Conservation (phyloP, 2,797 vertebrate species). For the Artibeus jamaicensis region DNA sequence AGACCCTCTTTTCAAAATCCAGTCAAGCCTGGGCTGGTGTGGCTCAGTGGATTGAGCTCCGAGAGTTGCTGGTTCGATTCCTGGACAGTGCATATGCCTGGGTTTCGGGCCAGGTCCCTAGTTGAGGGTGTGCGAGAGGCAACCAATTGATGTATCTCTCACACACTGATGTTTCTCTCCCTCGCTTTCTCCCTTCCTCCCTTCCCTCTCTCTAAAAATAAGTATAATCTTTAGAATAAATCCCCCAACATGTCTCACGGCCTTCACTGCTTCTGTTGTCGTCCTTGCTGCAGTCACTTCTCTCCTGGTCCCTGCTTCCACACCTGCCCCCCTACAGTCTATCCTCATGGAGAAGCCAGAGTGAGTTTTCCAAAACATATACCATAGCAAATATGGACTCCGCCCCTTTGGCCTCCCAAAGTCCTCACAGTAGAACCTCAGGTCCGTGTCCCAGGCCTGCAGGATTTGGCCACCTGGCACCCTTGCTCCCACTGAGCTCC, state of each 20-base stretch:
- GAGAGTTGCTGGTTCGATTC: no score
- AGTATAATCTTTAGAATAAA: no score
- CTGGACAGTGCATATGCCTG: no score
- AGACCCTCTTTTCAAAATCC: neutral
- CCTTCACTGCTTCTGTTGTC: neutral
- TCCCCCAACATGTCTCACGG: neutral
- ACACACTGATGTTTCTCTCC: no score
- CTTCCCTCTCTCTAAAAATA: no score
- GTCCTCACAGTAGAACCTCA: neutral
- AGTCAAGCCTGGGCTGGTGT: neutral
- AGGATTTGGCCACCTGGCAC: neutral
- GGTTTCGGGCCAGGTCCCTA: no score
- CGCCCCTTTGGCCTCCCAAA: neutral
- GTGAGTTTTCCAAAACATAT: neutral
- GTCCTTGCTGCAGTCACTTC: neutral
- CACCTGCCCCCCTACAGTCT: no score
- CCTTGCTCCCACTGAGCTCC: neutral
- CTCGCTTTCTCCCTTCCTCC: no score
- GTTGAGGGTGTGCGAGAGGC: no score
- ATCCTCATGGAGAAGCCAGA: neutral
- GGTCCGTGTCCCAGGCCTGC: neutral
- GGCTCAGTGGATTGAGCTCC: no score
- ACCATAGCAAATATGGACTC: neutral
- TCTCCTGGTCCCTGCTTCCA: neutral
- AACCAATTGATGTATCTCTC: no score